Percentiles rank a stretch among this genome's conserved stretches.
These are phyloP conservation scores for Halcyon malimbica DNA, from an alignment of 2,113 vertebrate species.

Conservation along the genomic window DNA sequence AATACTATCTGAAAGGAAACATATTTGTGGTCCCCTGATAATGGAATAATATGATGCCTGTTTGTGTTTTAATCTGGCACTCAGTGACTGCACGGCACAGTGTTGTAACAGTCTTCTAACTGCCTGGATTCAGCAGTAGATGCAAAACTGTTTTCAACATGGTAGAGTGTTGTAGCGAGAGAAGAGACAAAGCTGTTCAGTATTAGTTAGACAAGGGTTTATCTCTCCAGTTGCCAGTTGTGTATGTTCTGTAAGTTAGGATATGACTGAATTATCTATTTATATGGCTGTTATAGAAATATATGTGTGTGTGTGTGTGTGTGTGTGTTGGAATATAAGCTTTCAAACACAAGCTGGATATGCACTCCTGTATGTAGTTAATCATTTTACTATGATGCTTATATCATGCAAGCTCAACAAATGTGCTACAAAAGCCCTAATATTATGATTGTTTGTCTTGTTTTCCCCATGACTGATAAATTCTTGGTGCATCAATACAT, in stretches of 20 bases:
- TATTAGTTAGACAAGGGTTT: conserved; percentile 26
- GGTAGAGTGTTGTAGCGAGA: background rate
- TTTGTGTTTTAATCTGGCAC: background rate
- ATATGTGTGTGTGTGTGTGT: background rate
- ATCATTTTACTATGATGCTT: background rate
- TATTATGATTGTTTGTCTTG: background rate
- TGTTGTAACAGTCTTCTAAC: background rate
- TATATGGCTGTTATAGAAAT: conserved; percentile 9
- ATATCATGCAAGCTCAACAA: background rate
- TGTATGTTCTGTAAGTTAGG: conserved; percentile 2
- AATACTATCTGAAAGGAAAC: background rate
- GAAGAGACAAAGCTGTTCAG: conserved; percentile 1
- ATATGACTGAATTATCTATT: background rate
- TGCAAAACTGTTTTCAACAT: background rate
- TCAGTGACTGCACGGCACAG: fast-evolving
- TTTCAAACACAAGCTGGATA: conserved; percentile 16
- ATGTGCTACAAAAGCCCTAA: background rate
- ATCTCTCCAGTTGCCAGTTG: background rate
- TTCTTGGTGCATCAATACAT: background rate
- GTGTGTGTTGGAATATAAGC: background rate
- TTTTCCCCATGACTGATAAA: background rate
- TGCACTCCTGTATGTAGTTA: background rate
- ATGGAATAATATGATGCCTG: background rate
- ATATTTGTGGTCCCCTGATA: background rate
- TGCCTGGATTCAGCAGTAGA: background rate